Evolutionary conservation across 1,140 invertebrate genomes (phyloP), one percentile per base, ranked within the genome.

Genomic region (Solen grandis): DNA sequence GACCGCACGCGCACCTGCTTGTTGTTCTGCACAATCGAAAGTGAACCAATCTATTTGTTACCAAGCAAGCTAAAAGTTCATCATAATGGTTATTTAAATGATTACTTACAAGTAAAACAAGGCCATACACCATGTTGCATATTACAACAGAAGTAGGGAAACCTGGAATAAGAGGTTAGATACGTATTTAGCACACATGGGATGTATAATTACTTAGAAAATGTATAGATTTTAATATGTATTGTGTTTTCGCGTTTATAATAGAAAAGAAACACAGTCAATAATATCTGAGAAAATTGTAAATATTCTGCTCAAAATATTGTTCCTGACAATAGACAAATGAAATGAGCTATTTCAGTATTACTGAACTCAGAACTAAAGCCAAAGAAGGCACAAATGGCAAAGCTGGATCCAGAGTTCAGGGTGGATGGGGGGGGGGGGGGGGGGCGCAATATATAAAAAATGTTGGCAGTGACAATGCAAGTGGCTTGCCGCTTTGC

Each of bases 131-230:
- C n/a, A 83, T 83, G 81, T 38, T 83, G 50, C 81, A 83, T 72
- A 52, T 83, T 5, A 83, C 81, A 46, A 83, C 81, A 31, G 81
- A 83, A 68, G 57, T 83, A 5, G 81, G 81, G 50, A 77, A 68
- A 52, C 75, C 81, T 70, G 81, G 81, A 72, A 73, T 55, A 46
- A 63, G 55, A 68, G 81, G 81, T 83, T 22, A 33, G 50, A 55
- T 22, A n/a, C n/a, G n/a, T n/a, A n/a, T n/a, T n/a, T n/a, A n/a
- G n/a, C n/a, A n/a, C n/a, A n/a, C n/a, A n/a, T n/a, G n/a, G n/a
- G n/a, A n/a, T n/a, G n/a, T n/a, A n/a, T n/a, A n/a, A n/a, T n/a
- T n/a, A n/a, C n/a, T n/a, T n/a, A n/a, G n/a, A n/a, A n/a, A 8
- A 59, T 35, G 27, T 13, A 27, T 27, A 16, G 29, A 16, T 27